Percentiles rank a stretch among this genome's conserved stretches.
Evolutionary conservation across 2,797 vertebrate species (phyloP).

Genomic region (Catostomus latipinnis): DNA sequence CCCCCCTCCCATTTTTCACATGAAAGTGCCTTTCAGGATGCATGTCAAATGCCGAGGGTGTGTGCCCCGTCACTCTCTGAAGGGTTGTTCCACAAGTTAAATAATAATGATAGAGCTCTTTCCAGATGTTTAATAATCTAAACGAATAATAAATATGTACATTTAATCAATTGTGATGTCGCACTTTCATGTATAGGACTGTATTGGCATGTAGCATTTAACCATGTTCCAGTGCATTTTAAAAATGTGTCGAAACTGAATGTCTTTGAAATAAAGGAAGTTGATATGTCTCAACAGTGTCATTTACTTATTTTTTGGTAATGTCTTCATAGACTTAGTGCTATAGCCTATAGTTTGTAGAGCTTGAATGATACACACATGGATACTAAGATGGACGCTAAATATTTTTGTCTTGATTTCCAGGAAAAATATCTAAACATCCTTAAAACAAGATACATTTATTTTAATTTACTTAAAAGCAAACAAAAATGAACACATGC

Average conservation of each 20-base stretch:
- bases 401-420: no score
- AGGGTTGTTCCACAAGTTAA: constrained; percentile 57
- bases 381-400: no score
- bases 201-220: constrained; percentile 97
- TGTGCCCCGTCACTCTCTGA: constrained; percentile 75
- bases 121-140: constrained; percentile 63
- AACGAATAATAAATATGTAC: constrained; percentile 80
- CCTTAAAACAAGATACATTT: no score
- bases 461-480: no score
- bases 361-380: no score
- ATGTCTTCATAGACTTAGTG: no score
- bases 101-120: constrained; percentile 56
- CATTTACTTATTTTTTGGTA: constrained; percentile 8
- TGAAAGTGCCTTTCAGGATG: constrained; percentile 92
- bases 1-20: constrained; percentile 28
- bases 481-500: no score
- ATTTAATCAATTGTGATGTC: constrained; percentile 95
- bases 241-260: constrained; percentile 87
- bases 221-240: constrained; percentile 90
- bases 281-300: constrained; percentile 82
- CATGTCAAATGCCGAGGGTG: constrained; percentile 60
- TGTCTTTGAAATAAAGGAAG: constrained; percentile 96
- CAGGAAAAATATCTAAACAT: no score
- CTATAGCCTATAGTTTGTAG: no score
- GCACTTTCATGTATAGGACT: constrained; percentile 99